These are phyloP conservation scores for Sinhomidia bicolor DNA, from an alignment of 2,888 invertebrate genomes.

Conservation along the genomic window DNA sequence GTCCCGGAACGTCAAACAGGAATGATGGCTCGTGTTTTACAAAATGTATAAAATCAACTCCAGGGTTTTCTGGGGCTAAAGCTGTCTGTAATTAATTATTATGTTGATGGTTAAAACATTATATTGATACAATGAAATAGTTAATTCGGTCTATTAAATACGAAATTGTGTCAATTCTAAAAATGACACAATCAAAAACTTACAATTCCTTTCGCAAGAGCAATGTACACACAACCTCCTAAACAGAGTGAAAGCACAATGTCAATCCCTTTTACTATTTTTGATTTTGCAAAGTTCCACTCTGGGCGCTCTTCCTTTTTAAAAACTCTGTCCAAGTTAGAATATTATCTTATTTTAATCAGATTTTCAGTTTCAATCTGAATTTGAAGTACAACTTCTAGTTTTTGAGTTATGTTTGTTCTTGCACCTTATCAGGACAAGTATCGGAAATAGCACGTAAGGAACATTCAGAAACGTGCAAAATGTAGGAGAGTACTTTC, in stretches of 20 bases:
- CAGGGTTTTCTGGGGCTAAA: constrained; percentile 25
- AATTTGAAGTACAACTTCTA: too few species aligned
- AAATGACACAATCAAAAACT: too few species aligned
- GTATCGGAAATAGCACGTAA: constrained; percentile 77
- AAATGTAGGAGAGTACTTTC: constrained; percentile 77
- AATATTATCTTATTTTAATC: not conserved
- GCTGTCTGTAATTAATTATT: too few species aligned
- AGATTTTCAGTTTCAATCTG: too few species aligned
- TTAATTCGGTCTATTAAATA: not conserved
- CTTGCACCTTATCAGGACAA: constrained; percentile 75
- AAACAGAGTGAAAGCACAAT: constrained; percentile 69
- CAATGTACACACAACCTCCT: constrained; percentile 69
- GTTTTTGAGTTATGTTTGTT: too few species aligned
- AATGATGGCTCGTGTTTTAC: constrained; percentile 75
- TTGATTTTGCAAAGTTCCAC: constrained; percentile 61
- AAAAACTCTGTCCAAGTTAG: constrained; percentile 68
- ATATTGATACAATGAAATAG: too few species aligned
- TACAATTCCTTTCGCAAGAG: constrained; percentile 77
- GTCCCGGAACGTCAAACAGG: constrained; percentile 74
- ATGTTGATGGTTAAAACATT: too few species aligned
- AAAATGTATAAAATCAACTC: constrained; percentile 57
- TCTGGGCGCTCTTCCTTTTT: constrained; percentile 61
- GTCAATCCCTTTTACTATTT: constrained; percentile 63
- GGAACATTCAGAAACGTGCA: constrained; percentile 78
- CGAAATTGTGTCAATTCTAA: too few species aligned